phyloP scores from a whole-genome alignment of 64 coral and sea anemone genomes.

The Stichodactyla mertensii region DNA sequence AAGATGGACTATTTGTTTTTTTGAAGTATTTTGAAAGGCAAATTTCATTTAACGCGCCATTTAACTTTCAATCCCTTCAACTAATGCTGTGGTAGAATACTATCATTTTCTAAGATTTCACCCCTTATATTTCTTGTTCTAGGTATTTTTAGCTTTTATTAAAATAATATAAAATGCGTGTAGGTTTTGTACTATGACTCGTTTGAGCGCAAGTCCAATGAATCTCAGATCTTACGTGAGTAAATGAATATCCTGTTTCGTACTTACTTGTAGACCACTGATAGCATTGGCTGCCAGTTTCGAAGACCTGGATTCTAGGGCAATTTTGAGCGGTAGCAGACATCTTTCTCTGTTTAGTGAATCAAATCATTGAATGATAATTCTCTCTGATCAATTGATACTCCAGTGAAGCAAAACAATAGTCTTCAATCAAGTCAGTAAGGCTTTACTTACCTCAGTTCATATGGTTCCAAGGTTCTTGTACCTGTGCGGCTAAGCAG shows the following conservation, averaged over 20 bases:
- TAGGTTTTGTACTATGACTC: background rate
- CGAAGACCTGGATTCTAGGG: conserved; percentile 73
- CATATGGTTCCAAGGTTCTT: conserved; percentile 65
- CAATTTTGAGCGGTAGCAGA: conserved; percentile 85
- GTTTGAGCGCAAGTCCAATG: background rate
- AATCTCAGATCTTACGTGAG: background rate
- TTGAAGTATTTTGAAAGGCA: background rate
- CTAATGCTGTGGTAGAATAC: background rate
- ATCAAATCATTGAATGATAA: conserved; percentile 9
- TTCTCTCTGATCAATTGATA: conserved; percentile 30
- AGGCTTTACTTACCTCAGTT: conserved; percentile 53
- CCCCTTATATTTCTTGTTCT: background rate
- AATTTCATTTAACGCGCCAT: background rate
- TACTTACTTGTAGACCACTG: conserved; percentile 84
- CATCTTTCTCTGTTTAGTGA: conserved; percentile 73
- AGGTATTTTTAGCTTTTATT: background rate
- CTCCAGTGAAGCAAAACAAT: conserved; percentile 41
- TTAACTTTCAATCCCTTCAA: background rate
- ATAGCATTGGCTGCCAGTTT: conserved; percentile 81
- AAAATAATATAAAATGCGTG: background rate
- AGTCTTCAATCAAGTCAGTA: background rate
- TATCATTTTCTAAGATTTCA: background rate
- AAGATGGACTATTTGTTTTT: background rate
- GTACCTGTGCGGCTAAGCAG: conserved; percentile 76
- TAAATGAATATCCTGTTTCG: background rate